Conservation (phyloP, 2,113 vertebrate species). For the Vulpes vulpes region DNA sequence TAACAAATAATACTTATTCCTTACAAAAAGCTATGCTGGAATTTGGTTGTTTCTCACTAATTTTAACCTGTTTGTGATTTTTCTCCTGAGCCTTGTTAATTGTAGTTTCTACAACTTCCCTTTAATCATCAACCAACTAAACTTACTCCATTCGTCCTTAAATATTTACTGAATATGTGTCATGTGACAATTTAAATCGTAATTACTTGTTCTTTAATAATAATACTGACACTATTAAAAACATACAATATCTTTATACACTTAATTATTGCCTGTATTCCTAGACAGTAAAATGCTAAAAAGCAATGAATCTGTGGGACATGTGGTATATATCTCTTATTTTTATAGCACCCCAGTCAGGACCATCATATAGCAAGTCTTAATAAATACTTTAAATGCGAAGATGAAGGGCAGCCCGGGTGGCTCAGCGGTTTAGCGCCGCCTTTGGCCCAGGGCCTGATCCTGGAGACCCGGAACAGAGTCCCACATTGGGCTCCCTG, state of each 20-base stretch:
- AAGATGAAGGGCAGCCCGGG: too few relatives aligned
- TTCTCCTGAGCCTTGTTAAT: not conserved
- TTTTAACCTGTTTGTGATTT: constrained; percentile 2
- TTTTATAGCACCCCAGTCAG: not conserved
- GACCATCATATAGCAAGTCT: not conserved
- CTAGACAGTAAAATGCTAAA: constrained; percentile 10
- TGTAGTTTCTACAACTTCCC: not conserved
- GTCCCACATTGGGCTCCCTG: too few relatives aligned
- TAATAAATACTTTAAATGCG: constrained; percentile 25
- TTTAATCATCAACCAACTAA: constrained; percentile 33
- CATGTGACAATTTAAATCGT: not conserved
- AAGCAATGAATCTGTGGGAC: not conserved
- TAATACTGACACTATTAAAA: constrained; percentile 47
- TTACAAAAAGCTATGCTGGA: not conserved
- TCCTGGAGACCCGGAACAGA: too few relatives aligned
- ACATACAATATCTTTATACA: not conserved
- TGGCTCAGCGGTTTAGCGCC: too few relatives aligned
- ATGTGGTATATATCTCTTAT: not conserved
- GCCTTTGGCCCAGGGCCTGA: too few relatives aligned
- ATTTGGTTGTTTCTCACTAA: constrained; percentile 27
- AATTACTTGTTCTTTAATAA: not conserved
- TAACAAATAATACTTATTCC: not conserved
- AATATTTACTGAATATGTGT: not conserved
- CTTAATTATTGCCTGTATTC: not conserved
- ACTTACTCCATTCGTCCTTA: constrained; percentile 5